Evolutionary conservation across 2,113 vertebrate species (phyloP), one percentile per base, ranked within the genome.

Genomic region (Otocyon megalotis): DNA sequence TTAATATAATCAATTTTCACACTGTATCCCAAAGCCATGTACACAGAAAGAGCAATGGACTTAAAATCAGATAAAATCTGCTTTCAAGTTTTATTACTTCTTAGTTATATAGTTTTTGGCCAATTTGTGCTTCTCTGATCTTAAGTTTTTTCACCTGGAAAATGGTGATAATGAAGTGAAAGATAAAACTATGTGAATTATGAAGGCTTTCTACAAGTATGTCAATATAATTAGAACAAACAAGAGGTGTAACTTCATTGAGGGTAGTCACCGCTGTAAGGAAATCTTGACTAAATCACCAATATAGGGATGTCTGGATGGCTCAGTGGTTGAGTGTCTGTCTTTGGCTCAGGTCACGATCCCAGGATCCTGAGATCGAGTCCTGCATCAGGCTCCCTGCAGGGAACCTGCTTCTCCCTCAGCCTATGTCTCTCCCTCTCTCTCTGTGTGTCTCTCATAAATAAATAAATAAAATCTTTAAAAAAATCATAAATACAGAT

Each of bases 1-100:
- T 93, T 96, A 97, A 92, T 81, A 67, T 96, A 97, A 94, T 96
- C 67, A 81, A 69, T 93, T 97, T 97, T 87, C 56, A 93, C 67
- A 97, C 28, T 58, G 4, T 71, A 94, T 54, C 56, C 19, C 58
- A 86, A 96, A 93, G 32, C 53, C 56, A 54, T 71, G 37, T 54
- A 93, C 28, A 60, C 56, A 28, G 94, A 95, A 90, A 95, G 17
- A 82, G 9, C 54, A 20, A 69, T 9, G 50, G 63, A 82, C 24
- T 65, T 76, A n/a, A 98, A 87, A 77, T 92, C 48, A 87, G 32
- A 67, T 77, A 76, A 96, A 93, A 72, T 10, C 24, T 96, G 15
- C 26, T 62, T 43, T 94, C 19, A 69, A 74, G n/a, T 88, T 82
- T 80, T 28, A 48, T 35, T 83, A n/a, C 14, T 74, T 65, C 37